Evolutionary conservation across 2,797 vertebrate species (phyloP).

Genomic region (Pagetopsis macropterus): DNA sequence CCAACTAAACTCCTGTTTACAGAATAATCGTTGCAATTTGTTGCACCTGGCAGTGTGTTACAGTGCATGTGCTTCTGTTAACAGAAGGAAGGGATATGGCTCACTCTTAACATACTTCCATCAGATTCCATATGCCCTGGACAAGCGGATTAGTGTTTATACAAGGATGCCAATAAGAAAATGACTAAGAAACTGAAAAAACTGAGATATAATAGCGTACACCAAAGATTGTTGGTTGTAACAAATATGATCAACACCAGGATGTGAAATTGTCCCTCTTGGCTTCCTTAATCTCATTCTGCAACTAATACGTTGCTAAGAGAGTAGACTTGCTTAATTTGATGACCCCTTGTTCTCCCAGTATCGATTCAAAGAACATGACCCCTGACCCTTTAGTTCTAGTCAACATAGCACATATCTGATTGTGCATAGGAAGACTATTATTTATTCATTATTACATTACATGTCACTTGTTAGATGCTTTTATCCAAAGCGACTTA

Average conservation of each 20-base stretch:
- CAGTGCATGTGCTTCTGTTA: no score
- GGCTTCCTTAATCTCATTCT: slow-evolving; percentile 1
- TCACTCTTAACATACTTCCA: no score
- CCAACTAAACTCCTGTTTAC: no score
- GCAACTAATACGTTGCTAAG: slow-evolving; percentile 18
- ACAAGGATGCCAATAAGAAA: not conserved
- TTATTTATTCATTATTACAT: not conserved
- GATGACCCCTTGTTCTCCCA: slow-evolving; percentile 12
- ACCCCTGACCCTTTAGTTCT: slow-evolving; percentile 8
- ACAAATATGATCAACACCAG: not conserved
- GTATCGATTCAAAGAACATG: not conserved
- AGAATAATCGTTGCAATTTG: no score
- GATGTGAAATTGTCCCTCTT: not conserved
- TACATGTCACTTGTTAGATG: no score
- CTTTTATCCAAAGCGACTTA: no score
- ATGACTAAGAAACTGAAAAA: not conserved
- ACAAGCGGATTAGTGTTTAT: not conserved
- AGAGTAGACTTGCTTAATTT: slow-evolving; percentile 14
- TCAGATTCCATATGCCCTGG: no score
- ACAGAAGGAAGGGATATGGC: no score
- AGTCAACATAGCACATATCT: slow-evolving; percentile 15
- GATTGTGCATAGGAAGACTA: slow-evolving; percentile 4
- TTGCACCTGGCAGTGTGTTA: no score
- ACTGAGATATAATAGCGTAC: not conserved
- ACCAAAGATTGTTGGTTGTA: not conserved